Percentiles rank a stretch among this genome's conserved stretches.
Evolutionary conservation across 2,888 invertebrate genomes (phyloP).

Genomic region (Idaea biselata): DNA sequence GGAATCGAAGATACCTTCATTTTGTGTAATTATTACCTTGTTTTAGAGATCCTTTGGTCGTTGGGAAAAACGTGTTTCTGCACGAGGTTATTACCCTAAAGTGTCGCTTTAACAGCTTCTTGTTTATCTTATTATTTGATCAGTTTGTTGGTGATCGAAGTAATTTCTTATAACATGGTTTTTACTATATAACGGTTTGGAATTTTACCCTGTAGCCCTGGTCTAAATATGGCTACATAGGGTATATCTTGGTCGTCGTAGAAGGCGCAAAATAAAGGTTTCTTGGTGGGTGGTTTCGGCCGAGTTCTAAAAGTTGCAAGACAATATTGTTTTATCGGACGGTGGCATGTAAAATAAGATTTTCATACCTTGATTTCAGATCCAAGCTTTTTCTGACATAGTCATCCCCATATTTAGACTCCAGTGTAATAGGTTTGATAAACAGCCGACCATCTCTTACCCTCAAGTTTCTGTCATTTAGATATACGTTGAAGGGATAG

Average conservation of each 20-base stretch:
- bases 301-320: too few relatives aligned
- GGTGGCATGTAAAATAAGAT: background rate
- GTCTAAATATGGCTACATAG: too few relatives aligned
- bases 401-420: constrained; percentile 75
- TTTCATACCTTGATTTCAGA: constrained; percentile 53
- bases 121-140: background rate
- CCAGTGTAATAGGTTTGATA: constrained; percentile 82
- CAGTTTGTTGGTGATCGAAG: background rate
- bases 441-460: constrained; percentile 76
- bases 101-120: background rate
- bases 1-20: constrained; percentile 10
- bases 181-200: background rate
- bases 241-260: too few relatives aligned
- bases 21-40: constrained; percentile 10
- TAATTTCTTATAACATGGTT: too few relatives aligned
- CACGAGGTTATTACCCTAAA: background rate
- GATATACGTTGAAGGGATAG: constrained; percentile 85
- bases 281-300: too few relatives aligned
- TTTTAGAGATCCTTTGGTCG: constrained; percentile 9
- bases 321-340: too few relatives aligned
- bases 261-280: too few relatives aligned
- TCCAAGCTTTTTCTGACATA: constrained; percentile 68
- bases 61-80: constrained; percentile 3
- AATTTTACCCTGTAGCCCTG: background rate
- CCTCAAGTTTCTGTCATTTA: constrained; percentile 78